Base-by-base conservation (phyloP, 2,113 vertebrate species). In the Neofelis nebulosa region DNA sequence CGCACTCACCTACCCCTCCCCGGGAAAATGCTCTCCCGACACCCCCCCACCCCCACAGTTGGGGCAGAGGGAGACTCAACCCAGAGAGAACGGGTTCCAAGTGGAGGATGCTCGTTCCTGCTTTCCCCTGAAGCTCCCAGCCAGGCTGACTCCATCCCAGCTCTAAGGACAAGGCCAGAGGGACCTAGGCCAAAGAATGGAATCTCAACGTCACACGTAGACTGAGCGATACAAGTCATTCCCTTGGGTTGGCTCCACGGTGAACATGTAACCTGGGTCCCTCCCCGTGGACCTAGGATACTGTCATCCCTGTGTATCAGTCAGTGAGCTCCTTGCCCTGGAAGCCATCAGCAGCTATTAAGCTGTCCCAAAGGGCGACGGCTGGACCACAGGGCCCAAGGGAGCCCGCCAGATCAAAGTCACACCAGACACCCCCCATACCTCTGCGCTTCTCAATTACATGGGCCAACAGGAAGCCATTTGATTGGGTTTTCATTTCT, bases 171-270 rank as follows among this genome's bases (percentile, higher is more conserved):
- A 21, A 69, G 14, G n/a, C 65, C 66, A 27, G 45, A 19, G 12
- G 50, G n/a, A 48, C 57, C 50, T 2, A 18, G 6, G 7, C 21
- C 48, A 14, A 0, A 6, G 7, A 31, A 41, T 1, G 10, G 11
- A 36, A 41, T 9, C 79, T 84, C 76, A 10, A 6, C 2, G 23
- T 15, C 31, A 12, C 41, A 33, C 78, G 19, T 3, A 48, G 27
- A 50, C 13, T 2, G 3, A 13, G 4, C 21, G 1, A 1, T 4
- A 36, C 31, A 12, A 10, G 52, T 1, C 36, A 4, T 4, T 21
- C 41, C 36, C n/a, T 66, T 57, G 0, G 0, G 0, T 3, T 4
- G 33, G 29, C 2, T 50, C 82, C 5, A 0, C 0, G 9, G 69
- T 3, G 21, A 38, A 1, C n/a, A 1, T 7, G 36, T 5, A 76